A percentile compares a stretch with the other conserved stretches of the same genome.
Evolutionary conservation across 2,113 vertebrate species (phyloP).

Genomic region (Mastomys coucha): DNA sequence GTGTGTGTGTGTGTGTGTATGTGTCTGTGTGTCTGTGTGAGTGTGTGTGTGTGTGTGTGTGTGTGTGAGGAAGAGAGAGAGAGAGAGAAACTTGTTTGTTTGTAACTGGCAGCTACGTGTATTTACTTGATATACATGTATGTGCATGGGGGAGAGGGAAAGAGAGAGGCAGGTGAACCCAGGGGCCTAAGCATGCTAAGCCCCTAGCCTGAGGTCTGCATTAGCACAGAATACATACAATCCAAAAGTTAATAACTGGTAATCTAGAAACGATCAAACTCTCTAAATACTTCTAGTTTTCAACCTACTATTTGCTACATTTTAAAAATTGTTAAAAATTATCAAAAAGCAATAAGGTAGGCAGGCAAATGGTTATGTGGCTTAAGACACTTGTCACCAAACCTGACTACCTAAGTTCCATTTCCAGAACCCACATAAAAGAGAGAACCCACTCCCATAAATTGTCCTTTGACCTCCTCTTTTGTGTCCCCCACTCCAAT

Average conservation of each 20-base stretch:
- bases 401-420: not conserved
- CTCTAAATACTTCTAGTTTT: conserved; percentile 32
- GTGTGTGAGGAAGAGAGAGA: too few species aligned
- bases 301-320: conserved; percentile 27
- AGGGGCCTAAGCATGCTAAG: not conserved
- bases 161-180: not conserved
- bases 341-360: not conserved
- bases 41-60: not conserved
- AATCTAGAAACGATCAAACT: conserved; percentile 44
- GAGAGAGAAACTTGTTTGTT: too few species aligned
- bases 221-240: conserved; percentile 25
- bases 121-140: too few species aligned
- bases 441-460: not conserved
- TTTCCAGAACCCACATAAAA: not conserved
- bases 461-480: not conserved
- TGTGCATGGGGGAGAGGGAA: too few species aligned
- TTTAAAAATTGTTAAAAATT: conserved; percentile 26
- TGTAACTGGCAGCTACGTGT: too few species aligned
- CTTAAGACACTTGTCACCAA: not conserved
- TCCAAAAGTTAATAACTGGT: conserved; percentile 49
- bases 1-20: too few species aligned
- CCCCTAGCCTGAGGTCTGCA: not conserved
- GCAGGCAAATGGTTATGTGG: not conserved
- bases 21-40: not conserved
- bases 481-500: not conserved